A percentile compares a stretch with the other conserved stretches of the same genome.
These are phyloP conservation scores for Nyctibius grandis DNA, from an alignment of 2,797 vertebrate species.

Conservation along the genomic window DNA sequence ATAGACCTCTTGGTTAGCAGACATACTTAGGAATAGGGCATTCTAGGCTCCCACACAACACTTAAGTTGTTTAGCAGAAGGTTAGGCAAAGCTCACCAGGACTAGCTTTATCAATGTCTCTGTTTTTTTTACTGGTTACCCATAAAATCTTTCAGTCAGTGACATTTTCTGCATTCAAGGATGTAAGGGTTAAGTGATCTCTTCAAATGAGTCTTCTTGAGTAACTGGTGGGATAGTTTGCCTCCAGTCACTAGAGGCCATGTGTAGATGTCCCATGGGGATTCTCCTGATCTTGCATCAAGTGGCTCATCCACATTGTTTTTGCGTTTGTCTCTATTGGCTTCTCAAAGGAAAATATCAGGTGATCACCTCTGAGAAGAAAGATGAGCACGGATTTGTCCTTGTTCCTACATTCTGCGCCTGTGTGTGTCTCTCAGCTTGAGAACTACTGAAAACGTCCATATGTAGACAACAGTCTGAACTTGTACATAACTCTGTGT, in stretches of 20 bases:
- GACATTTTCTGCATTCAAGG: background rate
- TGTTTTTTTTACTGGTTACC: background rate
- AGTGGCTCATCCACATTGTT: background rate
- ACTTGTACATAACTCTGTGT: background rate
- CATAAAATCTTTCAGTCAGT: background rate
- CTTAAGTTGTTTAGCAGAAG: background rate
- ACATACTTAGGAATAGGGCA: background rate
- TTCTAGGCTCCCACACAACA: background rate
- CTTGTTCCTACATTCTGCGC: background rate
- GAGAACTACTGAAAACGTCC: background rate
- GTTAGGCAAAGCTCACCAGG: background rate
- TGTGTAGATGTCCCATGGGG: accelerated
- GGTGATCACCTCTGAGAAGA: background rate
- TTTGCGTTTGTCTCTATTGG: background rate
- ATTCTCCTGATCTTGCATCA: background rate
- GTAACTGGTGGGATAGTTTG: background rate
- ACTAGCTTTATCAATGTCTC: background rate
- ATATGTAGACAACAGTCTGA: background rate
- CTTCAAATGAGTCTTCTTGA: background rate
- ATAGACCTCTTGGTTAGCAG: background rate
- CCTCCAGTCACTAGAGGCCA: background rate
- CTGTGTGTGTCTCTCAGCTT: accelerated
- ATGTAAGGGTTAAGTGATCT: background rate
- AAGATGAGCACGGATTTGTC: accelerated
- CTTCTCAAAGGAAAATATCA: background rate